These are phyloP conservation scores for Conistra vaccinii DNA, from an alignment of 2,888 invertebrate genomes.

Conservation along the genomic window DNA sequence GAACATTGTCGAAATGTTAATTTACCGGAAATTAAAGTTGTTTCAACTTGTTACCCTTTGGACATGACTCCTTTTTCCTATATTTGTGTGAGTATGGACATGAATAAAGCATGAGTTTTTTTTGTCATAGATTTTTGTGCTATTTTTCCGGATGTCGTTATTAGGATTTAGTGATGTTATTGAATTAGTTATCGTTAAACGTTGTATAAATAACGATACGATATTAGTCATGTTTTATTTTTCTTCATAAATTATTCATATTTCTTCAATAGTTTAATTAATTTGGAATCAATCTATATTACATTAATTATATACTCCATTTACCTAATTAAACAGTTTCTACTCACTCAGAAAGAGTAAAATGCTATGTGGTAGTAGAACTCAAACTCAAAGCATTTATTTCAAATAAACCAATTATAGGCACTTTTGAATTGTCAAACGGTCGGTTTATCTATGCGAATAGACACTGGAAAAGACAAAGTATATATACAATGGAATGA, in stretches of 20 bases:
- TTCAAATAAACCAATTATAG: too few relatives aligned
- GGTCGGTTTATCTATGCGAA: too few relatives aligned
- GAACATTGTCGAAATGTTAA: constrained; percentile 87
- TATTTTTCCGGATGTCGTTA: constrained; percentile 21
- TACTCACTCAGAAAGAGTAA: background rate
- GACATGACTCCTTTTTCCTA: constrained; percentile 76
- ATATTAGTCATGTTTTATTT: background rate
- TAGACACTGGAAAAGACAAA: too few relatives aligned
- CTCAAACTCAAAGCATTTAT: too few relatives aligned
- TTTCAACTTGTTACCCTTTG: constrained; percentile 87
- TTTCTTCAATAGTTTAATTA: background rate
- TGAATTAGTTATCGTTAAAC: background rate
- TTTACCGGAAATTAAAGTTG: constrained; percentile 90
- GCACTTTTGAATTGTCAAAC: too few relatives aligned
- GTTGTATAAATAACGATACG: background rate
- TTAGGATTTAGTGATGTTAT: background rate
- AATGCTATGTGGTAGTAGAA: too few relatives aligned
- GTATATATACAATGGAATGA: too few relatives aligned
- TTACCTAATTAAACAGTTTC: background rate
- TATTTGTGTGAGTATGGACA: constrained; percentile 68
- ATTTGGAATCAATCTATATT: background rate
- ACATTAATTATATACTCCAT: background rate
- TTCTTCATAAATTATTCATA: background rate
- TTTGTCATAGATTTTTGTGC: constrained; percentile 4
- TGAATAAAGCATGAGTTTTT: constrained; percentile 72